These are phyloP conservation scores for Mystacornis crossleyi DNA, from an alignment of 2,113 vertebrate genomes.

Conservation along the genomic window DNA sequence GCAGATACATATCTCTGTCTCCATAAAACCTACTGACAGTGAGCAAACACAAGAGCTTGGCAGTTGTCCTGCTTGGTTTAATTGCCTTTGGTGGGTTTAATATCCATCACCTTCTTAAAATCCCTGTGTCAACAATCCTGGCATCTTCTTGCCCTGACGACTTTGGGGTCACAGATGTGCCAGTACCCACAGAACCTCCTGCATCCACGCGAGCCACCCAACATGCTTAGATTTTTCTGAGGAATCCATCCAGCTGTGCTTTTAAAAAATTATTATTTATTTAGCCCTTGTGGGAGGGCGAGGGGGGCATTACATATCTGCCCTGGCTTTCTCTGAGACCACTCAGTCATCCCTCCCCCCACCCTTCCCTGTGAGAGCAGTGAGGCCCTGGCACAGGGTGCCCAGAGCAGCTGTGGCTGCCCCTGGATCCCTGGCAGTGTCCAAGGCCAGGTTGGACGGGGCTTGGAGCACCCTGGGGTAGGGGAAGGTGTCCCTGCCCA, in stretches of 20 bases:
- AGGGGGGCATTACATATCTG: not conserved
- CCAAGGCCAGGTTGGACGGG: rapidly evolving
- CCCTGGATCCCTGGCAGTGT: not conserved
- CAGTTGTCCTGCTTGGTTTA: not conserved
- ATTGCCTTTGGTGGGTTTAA: not conserved
- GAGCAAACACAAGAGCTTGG: not conserved
- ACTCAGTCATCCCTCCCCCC: not conserved
- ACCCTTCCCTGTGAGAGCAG: not conserved
- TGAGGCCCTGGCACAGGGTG: rapidly evolving
- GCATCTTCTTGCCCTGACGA: not conserved
- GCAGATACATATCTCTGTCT: not conserved
- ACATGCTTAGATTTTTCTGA: not conserved
- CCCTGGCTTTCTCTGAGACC: not conserved
- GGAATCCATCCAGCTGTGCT: not conserved
- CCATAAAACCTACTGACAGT: not conserved
- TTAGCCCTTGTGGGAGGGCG: not conserved
- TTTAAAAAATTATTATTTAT: not conserved
- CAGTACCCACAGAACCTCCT: not conserved
- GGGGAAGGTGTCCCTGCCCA: not conserved
- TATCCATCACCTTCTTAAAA: not conserved
- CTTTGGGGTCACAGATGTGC: not conserved
- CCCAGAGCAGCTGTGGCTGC: not conserved
- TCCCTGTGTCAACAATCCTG: not conserved
- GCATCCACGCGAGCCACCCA: not conserved
- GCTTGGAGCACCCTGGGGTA: rapidly evolving